A percentile compares a stretch with the other conserved stretches of the same genome.
Conservation (phyloP, 2,888 invertebrate genomes). For the Brenthis daphne region DNA sequence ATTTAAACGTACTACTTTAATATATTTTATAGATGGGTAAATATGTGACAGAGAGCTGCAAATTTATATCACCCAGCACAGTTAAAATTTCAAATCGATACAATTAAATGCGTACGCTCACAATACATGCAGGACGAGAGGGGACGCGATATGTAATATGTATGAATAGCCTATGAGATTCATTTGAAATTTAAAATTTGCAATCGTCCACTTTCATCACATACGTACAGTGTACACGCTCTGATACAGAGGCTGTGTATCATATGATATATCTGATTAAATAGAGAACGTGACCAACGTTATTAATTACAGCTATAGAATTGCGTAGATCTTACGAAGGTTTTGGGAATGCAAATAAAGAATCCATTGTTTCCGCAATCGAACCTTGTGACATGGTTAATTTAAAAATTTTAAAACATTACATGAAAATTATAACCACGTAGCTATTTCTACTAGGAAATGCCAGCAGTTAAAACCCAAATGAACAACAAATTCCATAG, state of each 20-base stretch:
- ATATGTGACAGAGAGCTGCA: conserved; percentile 10
- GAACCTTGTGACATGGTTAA: no score
- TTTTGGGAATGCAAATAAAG: neutral
- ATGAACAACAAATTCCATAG: no score
- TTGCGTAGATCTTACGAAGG: neutral
- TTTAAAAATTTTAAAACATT: no score
- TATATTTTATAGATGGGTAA: neutral
- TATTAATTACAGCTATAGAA: conserved; percentile 10
- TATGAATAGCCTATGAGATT: conserved; percentile 29
- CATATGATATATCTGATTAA: conserved; percentile 18
- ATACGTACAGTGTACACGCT: conserved; percentile 17
- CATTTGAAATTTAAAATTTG: conserved; percentile 27
- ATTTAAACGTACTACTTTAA: no score
- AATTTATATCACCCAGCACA: conserved; percentile 17
- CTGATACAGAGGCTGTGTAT: conserved; percentile 16
- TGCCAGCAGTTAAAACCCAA: no score
- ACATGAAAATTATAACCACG: no score
- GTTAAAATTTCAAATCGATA: conserved; percentile 37
- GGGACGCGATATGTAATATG: conserved; percentile 34
- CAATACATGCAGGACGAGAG: conserved; percentile 36
- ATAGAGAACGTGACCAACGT: conserved; percentile 19
- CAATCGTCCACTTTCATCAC: conserved; percentile 22
- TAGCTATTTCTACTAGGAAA: no score
- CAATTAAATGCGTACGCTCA: conserved; percentile 20
- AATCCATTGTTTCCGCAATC: neutral